Evolutionary conservation across 2,113 vertebrate species (phyloP).

Genomic region (Thermophis baileyi): DNA sequence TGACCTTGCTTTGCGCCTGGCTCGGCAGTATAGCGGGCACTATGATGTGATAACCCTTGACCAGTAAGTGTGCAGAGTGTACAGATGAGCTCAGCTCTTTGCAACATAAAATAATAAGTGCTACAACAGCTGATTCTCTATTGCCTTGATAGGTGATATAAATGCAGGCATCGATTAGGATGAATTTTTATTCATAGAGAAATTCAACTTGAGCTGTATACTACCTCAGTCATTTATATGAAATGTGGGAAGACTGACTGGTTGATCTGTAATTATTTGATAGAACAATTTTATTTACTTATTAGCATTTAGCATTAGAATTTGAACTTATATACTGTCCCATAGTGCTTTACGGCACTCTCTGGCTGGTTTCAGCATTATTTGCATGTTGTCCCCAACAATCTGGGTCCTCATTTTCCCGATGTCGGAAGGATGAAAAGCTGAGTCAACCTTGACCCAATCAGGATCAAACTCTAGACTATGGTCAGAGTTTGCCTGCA

Average conservation of each 20-base stretch:
- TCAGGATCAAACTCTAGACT: not conserved
- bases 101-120: not conserved
- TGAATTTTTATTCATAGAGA: not conserved
- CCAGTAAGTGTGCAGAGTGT: constrained; percentile 77
- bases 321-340: not conserved
- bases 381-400: not conserved
- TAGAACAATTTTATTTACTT: not conserved
- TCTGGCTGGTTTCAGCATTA: not conserved
- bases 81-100: not conserved
- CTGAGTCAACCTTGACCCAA: not conserved
- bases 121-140: not conserved
- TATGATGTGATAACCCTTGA: constrained; percentile 91
- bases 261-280: not conserved
- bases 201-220: not conserved
- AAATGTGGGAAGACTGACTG: not conserved
- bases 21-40: constrained; percentile 83
- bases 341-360: not conserved
- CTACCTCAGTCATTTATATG: not conserved
- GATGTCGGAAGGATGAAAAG: not conserved
- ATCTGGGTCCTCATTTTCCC: not conserved
- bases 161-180: not conserved
- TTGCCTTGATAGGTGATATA: not conserved
- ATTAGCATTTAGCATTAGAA: not conserved
- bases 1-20: constrained; percentile 91
- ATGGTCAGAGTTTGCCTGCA: not conserved